phyloP scores from a whole-genome alignment of 2,888 invertebrate species.

The Aradus depressus region DNA sequence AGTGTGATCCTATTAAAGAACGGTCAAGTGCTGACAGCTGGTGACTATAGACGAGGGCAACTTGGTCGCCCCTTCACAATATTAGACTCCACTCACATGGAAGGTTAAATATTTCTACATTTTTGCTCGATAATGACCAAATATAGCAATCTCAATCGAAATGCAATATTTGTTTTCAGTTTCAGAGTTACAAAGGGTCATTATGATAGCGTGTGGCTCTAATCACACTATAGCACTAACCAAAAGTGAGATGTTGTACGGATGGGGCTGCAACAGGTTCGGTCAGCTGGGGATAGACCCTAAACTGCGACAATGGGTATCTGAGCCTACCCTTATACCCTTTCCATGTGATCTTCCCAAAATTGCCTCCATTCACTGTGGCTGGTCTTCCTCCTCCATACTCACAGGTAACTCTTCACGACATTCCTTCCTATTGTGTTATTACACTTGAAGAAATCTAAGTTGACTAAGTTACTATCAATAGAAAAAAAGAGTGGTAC shows the following conservation, averaged over 20 bases:
- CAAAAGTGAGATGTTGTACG: conserved; percentile 48
- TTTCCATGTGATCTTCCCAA: conserved; percentile 12
- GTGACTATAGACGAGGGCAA: conserved; percentile 56
- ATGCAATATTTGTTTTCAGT: conserved; percentile 35
- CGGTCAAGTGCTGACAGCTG: conserved; percentile 51
- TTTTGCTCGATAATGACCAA: background rate
- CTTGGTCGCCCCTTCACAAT: conserved; percentile 42
- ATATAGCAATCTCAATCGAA: background rate
- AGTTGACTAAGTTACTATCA: too few relatives aligned
- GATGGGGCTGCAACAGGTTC: conserved; percentile 75
- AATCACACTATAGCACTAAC: conserved; percentile 58
- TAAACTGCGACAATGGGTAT: conserved; percentile 29
- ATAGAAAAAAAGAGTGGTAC: too few relatives aligned
- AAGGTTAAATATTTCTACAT: background rate
- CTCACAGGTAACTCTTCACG: conserved; percentile 7
- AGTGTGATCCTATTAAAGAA: conserved; percentile 51
- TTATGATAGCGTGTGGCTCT: conserved; percentile 65
- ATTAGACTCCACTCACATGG: background rate
- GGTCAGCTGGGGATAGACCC: conserved; percentile 59
- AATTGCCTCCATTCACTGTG: conserved; percentile 1
- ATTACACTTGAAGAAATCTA: too few relatives aligned
- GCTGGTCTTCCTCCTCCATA: conserved; percentile 8
- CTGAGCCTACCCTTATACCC: conserved; percentile 10
- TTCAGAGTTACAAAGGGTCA: conserved; percentile 44
- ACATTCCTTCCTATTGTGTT: too few relatives aligned